Percentiles rank a stretch among this genome's conserved stretches.
Conservation (phyloP, 1,140 invertebrate genomes). For the Cherax quadricarinatus region DNA sequence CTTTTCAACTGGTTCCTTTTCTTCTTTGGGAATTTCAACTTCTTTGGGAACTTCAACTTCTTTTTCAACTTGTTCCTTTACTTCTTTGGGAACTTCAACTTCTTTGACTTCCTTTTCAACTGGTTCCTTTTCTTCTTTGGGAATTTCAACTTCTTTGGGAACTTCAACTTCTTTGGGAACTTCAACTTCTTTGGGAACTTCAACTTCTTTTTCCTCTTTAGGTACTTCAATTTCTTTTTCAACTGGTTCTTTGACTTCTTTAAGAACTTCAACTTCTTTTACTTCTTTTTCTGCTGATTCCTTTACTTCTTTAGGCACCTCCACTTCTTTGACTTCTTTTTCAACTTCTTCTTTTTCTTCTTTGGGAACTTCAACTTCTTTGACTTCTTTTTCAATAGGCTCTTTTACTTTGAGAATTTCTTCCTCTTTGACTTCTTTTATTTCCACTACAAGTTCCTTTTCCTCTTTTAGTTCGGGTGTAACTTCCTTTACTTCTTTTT, state of each 20-base stretch:
- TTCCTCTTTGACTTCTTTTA: neutral
- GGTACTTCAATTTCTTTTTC: no score
- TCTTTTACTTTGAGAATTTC: neutral
- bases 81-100: neutral
- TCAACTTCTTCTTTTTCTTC: neutral
- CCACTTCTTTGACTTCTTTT: no score
- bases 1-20: neutral
- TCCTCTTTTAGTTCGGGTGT: neutral
- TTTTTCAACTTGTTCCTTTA: neutral
- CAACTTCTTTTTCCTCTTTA: no score
- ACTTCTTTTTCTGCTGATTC: neutral
- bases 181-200: no score
- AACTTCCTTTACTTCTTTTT: conserved; percentile 43
- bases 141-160: conserved; percentile 45
- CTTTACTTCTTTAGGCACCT: conserved; percentile 4
- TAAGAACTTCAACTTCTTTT: conserved; percentile 24
- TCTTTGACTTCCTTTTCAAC: conserved; percentile 2
- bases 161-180: no score
- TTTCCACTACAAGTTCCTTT: neutral
- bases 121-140: conserved; percentile 1
- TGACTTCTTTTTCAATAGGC: conserved; percentile 62
- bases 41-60: neutral
- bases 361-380: conserved; percentile 15
- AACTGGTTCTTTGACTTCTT: neutral
- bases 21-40: neutral